These are phyloP conservation scores for Dryomyza anilis DNA, from an alignment of 2,888 invertebrate genomes.

Conservation along the genomic window DNA sequence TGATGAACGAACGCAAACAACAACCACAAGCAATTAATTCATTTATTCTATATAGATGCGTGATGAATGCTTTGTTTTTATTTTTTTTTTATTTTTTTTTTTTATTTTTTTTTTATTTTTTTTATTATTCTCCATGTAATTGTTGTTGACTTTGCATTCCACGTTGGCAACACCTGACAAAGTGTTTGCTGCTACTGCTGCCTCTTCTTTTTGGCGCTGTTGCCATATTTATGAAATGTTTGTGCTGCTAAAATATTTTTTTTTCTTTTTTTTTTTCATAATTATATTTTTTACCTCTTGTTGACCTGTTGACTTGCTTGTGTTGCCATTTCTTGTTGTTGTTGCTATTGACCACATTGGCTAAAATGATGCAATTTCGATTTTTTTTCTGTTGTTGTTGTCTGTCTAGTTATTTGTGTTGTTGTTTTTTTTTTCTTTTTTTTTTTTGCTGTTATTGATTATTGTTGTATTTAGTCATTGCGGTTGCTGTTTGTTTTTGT, in stretches of 20 bases:
- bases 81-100: no score
- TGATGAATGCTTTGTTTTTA: no score
- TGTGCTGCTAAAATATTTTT: neutral
- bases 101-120: no score
- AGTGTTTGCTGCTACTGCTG: neutral
- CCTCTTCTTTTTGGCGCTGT: neutral
- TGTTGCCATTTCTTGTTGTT: neutral
- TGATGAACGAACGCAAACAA: no score
- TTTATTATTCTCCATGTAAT: neutral
- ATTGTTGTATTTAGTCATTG: neutral
- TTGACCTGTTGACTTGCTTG: neutral
- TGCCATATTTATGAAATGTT: neutral
- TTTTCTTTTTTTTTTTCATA: no score
- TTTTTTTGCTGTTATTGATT: neutral
- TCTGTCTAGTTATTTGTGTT: neutral
- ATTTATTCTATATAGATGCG: no score
- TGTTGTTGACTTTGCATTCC: neutral
- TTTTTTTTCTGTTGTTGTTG: neutral
- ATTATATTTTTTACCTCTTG: neutral
- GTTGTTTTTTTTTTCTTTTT: neutral
- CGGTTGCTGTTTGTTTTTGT: neutral
- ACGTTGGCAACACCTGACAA: neutral
- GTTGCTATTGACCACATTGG: neutral
- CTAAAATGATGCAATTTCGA: slow-evolving; percentile 5
- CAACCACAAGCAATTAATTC: no score